Evolutionary conservation across 2,113 vertebrate species (phyloP), one percentile per base, ranked within the genome.

Genomic region (Catagonus wagneri): DNA sequence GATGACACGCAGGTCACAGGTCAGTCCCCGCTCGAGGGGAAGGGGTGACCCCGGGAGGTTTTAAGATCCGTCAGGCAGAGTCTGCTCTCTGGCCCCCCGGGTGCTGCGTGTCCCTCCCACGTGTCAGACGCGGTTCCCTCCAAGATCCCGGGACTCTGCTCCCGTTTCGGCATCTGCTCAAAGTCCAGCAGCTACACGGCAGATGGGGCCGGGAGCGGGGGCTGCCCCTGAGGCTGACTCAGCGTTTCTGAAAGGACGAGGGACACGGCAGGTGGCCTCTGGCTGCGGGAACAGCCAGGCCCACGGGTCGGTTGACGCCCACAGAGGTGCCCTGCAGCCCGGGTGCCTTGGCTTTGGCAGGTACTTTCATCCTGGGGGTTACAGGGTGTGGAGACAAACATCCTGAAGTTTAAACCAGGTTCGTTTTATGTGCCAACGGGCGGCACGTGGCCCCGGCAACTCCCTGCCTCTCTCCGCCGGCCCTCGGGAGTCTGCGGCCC

Each of bases 241-340:
- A 4, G 17, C n/a, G 4, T 20, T 69, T 34, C 63, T 29, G 27
- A 5, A 13, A 0, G 20, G 52, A 36, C 5, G 0, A 34, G n/a
- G 72, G 68, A 3, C 6, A 8, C 6, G 1, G 27, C 9, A 6
- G 1, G 7, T 34, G 93, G n/a, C 72, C n/a, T 32, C 60, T 50
- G 86, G 9, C 0, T 12, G 75, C 39, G 19, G 0, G 4, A 15
- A 1, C 2, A 10, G 52, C 20, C 23, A 20, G 36, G 9, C 36
- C 17, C 0, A 14, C 0, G 12, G n/a, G 7, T 25, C 19, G 2
- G 25, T 34, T 3, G 4, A 22, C 60, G 12, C 34, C 1, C 5
- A 29, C 3, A 13, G 1, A 34, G 27, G 8, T 0, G 65, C 39
- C 65, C 1, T 0, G 0, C 2, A 2, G 29, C 16, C 1, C 0